A percentile compares a stretch with the other conserved stretches of the same genome.
Evolutionary conservation across 53 echinoderm and acorn worm species (phyloP).

Genomic region (Actinopyga echinites): DNA sequence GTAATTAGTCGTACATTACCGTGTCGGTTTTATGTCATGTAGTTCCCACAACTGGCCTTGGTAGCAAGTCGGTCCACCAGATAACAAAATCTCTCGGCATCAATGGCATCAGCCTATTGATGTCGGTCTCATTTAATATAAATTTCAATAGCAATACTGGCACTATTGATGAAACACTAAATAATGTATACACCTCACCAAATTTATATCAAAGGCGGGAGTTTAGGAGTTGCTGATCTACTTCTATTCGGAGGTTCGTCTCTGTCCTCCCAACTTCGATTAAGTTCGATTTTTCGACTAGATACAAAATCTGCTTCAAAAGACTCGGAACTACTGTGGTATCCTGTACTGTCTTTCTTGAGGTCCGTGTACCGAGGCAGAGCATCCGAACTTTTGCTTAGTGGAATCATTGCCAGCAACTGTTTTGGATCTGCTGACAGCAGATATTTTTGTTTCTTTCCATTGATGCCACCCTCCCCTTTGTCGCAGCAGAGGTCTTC

Average conservation of each 20-base stretch:
- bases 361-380: conserved; percentile 5
- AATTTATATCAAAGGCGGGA: conserved; percentile 20
- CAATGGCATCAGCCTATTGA: too few relatives aligned
- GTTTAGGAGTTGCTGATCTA: not conserved
- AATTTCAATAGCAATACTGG: too few relatives aligned
- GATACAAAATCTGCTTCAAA: not conserved
- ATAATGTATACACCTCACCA: too few relatives aligned
- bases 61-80: too few relatives aligned
- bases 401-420: conserved; percentile 3
- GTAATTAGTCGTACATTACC: too few relatives aligned
- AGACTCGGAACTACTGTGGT: not conserved
- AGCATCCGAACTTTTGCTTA: conserved; percentile 29
- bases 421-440: conserved; percentile 26
- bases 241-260: not conserved
- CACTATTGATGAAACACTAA: too few relatives aligned
- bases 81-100: too few relatives aligned
- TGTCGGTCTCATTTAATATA: too few relatives aligned
- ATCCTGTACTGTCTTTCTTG: not conserved
- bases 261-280: not conserved
- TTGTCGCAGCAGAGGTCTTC: conserved; percentile 25
- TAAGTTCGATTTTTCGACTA: not conserved
- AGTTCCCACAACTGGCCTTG: too few relatives aligned
- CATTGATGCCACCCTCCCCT: not conserved
- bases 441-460: conserved; percentile 32
- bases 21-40: too few relatives aligned